phyloP scores from a whole-genome alignment of 2,113 vertebrate genomes.

The Sturnus vulgaris region DNA sequence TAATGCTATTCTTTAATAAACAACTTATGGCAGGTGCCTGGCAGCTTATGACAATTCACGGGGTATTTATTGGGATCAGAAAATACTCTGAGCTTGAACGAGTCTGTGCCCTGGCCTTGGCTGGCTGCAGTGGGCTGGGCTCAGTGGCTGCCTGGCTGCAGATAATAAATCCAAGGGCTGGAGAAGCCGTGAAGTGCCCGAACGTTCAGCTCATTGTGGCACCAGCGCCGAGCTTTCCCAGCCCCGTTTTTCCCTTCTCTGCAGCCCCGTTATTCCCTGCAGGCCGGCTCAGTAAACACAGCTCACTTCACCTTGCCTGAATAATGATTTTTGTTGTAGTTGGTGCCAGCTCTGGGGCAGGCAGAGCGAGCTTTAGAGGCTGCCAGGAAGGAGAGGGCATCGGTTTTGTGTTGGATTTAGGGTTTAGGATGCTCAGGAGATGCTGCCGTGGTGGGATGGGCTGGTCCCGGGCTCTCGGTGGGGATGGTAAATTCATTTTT shows the following conservation, averaged over 20 bases:
- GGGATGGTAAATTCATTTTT: background rate
- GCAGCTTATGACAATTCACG: background rate
- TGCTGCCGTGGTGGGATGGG: background rate
- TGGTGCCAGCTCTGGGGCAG: conserved; percentile 24
- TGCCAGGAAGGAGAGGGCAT: background rate
- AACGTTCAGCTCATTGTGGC: conserved; percentile 44
- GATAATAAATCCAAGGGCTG: conserved; percentile 50
- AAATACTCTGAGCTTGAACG: background rate
- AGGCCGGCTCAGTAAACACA: background rate
- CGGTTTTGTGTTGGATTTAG: background rate
- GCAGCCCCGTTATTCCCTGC: background rate
- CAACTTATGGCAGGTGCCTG: conserved; percentile 29
- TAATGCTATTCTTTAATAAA: background rate
- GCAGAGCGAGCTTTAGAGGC: background rate
- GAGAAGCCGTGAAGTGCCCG: background rate
- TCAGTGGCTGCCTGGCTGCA: background rate
- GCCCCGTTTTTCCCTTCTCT: background rate
- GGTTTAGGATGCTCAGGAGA: background rate
- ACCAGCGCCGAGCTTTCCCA: background rate
- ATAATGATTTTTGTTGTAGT: conserved; percentile 44
- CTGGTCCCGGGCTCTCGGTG: background rate
- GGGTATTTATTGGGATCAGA: background rate
- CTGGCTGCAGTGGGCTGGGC: background rate
- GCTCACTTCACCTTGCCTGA: background rate
- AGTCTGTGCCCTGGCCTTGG: background rate